Base-by-base conservation (phyloP, 1,140 invertebrate species). In the Drosophila paulistorum region DNA sequence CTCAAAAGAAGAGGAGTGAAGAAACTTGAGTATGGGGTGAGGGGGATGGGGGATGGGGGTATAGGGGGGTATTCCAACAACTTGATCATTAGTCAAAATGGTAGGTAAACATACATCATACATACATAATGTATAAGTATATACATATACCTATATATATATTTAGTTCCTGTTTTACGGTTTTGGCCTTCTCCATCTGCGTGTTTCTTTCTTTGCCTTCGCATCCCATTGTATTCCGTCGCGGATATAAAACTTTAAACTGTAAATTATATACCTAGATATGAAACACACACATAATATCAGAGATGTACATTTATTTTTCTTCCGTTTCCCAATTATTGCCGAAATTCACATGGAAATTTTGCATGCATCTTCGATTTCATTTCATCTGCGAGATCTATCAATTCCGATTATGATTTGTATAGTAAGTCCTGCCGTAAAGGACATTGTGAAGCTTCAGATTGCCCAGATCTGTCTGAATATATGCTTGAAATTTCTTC, bases 61-160 rank as follows among this genome's bases (percentile, higher is more conserved):
- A 20, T n/a, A 6, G 33, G 33, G 7, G 55, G 10, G 1, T 6
- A 58, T 33, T 37, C 26, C 55, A 58, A 20, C 57, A 59, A 59
- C 33, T 35, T 59, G 57, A 59, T 59, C 57, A 59, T 59, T 59
- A 59, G 30, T 14, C 33, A 59, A 59, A 59, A 59, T 37, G 14
- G 11, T 61, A 41, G 14, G 10, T 45, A 59, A 20, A n/a, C 48
- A 63, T 41, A 42, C 10, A 30, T 58, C 26, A 73, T 37, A 66
- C 3, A 20, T 51, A 59, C 14, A 33, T 26, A 26, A 26, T 26
- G 23, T 51, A 55, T 54, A 51, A 66, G 64, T 45, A 26, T 2
- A 26, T 26, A n/a, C n/a, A 26, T 26, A 26, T 26, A 1, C 17
- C 2, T 26, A 26, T 2, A 26, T 30, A 17, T 35, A 51, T 60